Conservation (phyloP, 1,140 invertebrate genomes). For the Arion vulgaris region DNA sequence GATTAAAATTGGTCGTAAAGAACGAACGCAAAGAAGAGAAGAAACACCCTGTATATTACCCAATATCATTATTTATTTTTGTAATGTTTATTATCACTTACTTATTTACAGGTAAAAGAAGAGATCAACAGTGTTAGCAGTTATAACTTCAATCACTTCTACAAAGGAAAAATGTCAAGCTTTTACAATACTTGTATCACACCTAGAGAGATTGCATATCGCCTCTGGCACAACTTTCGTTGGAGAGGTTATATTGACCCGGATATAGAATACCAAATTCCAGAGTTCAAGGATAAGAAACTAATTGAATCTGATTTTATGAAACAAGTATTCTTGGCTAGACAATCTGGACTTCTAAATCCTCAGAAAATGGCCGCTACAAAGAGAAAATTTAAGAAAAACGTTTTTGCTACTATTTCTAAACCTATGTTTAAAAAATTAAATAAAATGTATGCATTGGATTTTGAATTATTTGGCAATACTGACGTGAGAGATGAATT, state of each 20-base stretch:
- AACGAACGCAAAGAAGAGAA: no score
- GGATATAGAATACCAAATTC: background rate
- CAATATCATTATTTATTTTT: no score
- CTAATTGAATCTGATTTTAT: background rate
- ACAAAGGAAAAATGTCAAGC: background rate
- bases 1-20: no score
- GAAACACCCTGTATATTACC: no score
- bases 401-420: background rate
- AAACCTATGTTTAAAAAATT: background rate
- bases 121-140: background rate
- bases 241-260: slow-evolving; percentile 27
- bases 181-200: background rate
- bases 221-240: slow-evolving; percentile 3
- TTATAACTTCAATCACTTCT: slow-evolving; percentile 7
- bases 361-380: background rate
- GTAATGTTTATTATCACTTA: no score
- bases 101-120: background rate
- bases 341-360: slow-evolving; percentile 10
- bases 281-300: background rate
- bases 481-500: background rate
- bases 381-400: background rate
- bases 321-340: background rate
- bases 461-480: slow-evolving; percentile 20
- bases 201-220: slow-evolving; percentile 3
- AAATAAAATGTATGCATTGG: background rate